Percentiles rank a stretch among this genome's conserved stretches.
phyloP scores from a whole-genome alignment of 2,113 vertebrate genomes.

The Eulemur rufifrons region DNA sequence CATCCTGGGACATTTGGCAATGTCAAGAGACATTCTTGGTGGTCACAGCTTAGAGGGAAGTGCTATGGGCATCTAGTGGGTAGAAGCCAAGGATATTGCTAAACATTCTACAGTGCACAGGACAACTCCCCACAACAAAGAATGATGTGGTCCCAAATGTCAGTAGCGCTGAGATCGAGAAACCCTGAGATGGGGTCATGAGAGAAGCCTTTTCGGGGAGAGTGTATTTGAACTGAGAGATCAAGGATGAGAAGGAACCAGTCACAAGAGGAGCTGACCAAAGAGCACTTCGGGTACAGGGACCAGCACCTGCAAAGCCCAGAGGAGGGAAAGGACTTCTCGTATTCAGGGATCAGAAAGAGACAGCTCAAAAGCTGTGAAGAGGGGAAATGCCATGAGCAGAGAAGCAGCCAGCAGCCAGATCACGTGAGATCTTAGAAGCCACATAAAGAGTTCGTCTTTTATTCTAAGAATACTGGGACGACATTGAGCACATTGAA shows the following conservation, averaged over 20 bases:
- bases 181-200: rapidly evolving
- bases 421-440: neutral
- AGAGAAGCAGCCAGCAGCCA: neutral
- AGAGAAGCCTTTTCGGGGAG: neutral
- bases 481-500: neutral
- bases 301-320: neutral
- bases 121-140: neutral
- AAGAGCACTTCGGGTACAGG: neutral
- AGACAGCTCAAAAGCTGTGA: neutral
- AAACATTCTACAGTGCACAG: rapidly evolving
- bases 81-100: no score
- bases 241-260: neutral
- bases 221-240: neutral
- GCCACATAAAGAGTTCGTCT: neutral
- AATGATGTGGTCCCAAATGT: neutral
- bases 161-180: neutral
- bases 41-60: neutral
- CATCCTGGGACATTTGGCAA: neutral
- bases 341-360: neutral
- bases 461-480: neutral
- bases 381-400: neutral
- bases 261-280: neutral
- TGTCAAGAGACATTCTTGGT: neutral
- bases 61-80: neutral
- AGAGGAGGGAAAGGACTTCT: neutral